phyloP scores from a whole-genome alignment of 2,113 vertebrate species.

The Tapirus terrestris region DNA sequence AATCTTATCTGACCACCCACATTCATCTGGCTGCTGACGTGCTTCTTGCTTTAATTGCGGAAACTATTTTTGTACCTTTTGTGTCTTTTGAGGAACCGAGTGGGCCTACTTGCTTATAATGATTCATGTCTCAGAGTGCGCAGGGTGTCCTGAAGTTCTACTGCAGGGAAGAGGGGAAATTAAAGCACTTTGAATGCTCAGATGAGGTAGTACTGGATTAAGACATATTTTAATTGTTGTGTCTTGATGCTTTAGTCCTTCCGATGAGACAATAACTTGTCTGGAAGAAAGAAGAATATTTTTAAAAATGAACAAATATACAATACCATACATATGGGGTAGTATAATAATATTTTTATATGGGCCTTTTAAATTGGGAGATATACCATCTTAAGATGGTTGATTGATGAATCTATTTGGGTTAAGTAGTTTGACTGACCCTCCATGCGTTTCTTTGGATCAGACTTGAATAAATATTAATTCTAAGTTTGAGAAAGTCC shows the following conservation, averaged over 20 bases:
- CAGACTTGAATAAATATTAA: conserved; percentile 51
- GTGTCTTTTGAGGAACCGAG: conserved; percentile 96
- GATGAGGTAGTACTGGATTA: not conserved
- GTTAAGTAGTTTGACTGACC: not conserved
- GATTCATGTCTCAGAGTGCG: conserved; percentile 91
- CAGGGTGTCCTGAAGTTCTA: conserved; percentile 82
- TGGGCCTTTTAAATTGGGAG: not conserved
- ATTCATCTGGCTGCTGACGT: conserved; percentile 92
- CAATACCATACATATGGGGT: not conserved
- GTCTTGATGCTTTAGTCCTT: not conserved
- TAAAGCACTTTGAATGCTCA: conserved; percentile 52
- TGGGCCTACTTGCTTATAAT: conserved; percentile 90
- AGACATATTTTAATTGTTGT: not conserved
- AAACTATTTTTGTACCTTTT: conserved; percentile 95
- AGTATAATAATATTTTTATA: not conserved
- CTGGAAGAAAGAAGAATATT: not conserved
- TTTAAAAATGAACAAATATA: not conserved
- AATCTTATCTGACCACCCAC: conserved; percentile 92
- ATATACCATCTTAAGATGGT: not conserved
- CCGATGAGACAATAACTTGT: not conserved
- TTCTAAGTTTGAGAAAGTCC: not conserved
- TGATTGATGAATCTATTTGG: not conserved
- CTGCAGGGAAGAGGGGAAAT: not conserved
- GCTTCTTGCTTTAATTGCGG: conserved; percentile 89
- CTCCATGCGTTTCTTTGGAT: conserved; percentile 32